Evolutionary conservation across 1,140 invertebrate genomes (phyloP), one percentile per base, ranked within the genome.

Genomic region (Meloidogyne hapla): DNA sequence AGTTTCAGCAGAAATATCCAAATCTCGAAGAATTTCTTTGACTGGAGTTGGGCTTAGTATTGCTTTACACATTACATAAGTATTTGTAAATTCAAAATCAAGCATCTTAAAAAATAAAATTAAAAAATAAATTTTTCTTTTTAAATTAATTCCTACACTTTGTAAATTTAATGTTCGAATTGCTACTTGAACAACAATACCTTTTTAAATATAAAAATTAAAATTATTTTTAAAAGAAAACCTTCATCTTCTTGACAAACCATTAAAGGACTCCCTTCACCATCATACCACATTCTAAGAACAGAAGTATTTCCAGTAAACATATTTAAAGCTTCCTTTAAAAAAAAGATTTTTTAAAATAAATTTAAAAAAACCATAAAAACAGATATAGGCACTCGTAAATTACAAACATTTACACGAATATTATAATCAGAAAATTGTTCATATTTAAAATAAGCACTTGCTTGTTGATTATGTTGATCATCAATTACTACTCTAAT

Each of bases 401-500:
- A 56, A 61, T 61, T 70, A 45, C 69, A 70, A 18, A 61, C 61
- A 18, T 70, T 45, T 25, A 61, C 61, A 23, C 69, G 69, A 45
- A 61, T 63, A 64, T 73, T 73, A 64, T 63, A 73, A 15, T 65
- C 48, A 23, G 42, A 38, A 33, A 73, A 73, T 23, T 73, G 71
- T 33, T 73, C 71, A 25, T 21, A 63, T 73, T 61, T 73, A 40
- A 73, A 63, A 21, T 73, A 73, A 61, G 56, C 56, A 38, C 26
- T 73, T 18, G 40, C 71, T 63, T 73, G 71, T 23, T 61, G 71
- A 38, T 73, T 73, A 64, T 73, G 56, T 33, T 73, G 71, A 40
- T 73, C 71, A 38, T 73, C 71, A 12, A 63, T 61, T 23, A 38
- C 56, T 38, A 73, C 40, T 40, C 71, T 61, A 73, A 73, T 73